Percentiles rank a stretch among this genome's conserved stretches.
Evolutionary conservation across 2,888 invertebrate species (phyloP).

Genomic region (Ariolimax columbianus): DNA sequence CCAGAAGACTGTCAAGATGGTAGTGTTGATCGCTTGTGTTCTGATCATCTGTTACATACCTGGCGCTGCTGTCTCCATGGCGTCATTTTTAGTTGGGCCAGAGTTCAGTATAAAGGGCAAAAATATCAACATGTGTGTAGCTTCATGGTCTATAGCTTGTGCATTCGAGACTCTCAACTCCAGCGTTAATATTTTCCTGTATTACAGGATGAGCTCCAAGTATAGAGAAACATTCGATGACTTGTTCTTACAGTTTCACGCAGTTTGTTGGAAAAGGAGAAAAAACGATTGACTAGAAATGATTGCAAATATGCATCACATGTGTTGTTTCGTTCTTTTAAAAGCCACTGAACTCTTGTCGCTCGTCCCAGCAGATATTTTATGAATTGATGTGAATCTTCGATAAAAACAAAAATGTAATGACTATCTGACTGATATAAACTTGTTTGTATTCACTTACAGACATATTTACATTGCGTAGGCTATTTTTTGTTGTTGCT

Average conservation of each 20-base stretch:
- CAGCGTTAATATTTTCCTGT: slow-evolving; percentile 16
- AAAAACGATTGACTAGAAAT: too few species aligned
- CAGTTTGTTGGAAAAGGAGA: too few species aligned
- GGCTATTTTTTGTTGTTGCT: too few species aligned
- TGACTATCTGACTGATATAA: too few species aligned
- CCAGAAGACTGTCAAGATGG: slow-evolving; percentile 10
- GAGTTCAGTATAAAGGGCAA: slow-evolving; percentile 5
- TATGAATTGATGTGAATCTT: too few species aligned
- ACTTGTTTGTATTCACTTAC: too few species aligned
- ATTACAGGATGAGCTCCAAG: slow-evolving; percentile 31
- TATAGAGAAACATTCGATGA: background rate
- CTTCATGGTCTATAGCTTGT: background rate
- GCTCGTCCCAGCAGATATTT: too few species aligned
- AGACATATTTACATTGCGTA: too few species aligned
- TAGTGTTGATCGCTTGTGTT: slow-evolving; percentile 6
- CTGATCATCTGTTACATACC: slow-evolving; percentile 25
- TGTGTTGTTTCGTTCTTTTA: too few species aligned
- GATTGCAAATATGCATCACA: too few species aligned
- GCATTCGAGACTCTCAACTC: background rate
- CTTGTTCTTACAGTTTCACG: background rate
- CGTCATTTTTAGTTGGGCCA: background rate
- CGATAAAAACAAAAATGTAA: too few species aligned
- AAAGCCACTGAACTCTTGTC: too few species aligned
- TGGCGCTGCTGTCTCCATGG: background rate
- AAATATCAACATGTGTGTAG: background rate